phyloP scores from a whole-genome alignment of 2,113 vertebrate genomes.

The Salvator merianae region DNA sequence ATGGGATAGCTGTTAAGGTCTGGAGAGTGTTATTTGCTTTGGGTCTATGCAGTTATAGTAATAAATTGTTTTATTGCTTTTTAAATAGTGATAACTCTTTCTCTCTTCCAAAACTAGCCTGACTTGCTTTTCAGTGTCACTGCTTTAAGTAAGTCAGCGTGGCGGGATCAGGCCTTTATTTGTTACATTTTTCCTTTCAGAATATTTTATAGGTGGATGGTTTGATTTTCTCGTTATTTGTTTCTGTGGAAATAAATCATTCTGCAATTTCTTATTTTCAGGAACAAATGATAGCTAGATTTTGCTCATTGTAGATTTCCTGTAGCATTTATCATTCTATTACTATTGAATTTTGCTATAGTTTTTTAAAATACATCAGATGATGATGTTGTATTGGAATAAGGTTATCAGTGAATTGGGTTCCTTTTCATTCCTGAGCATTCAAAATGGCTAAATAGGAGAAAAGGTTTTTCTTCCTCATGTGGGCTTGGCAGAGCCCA shows the following conservation, averaged over 20 bases:
- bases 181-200: background rate
- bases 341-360: background rate
- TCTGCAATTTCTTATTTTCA: background rate
- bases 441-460: too few relatives aligned
- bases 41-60: constrained; percentile 1
- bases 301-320: background rate
- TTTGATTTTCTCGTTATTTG: background rate
- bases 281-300: background rate
- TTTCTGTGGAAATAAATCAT: background rate
- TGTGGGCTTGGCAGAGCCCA: too few relatives aligned
- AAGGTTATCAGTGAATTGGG: background rate
- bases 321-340: background rate
- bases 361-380: background rate
- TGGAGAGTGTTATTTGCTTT: constrained; percentile 28
- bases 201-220: background rate
- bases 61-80: constrained; percentile 26
- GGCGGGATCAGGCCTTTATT: background rate
- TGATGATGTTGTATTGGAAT: background rate
- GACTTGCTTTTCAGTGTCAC: background rate
- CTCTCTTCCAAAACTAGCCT: background rate
- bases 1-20: constrained; percentile 10
- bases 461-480: too few relatives aligned
- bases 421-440: background rate
- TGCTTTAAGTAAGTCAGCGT: background rate
- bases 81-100: background rate